Percentiles rank a stretch among this genome's conserved stretches.
These are phyloP conservation scores for Nemopilema nomurai DNA, from an alignment of 30 jellyfish, hydroid and myxozoan species.

Conservation along the genomic window DNA sequence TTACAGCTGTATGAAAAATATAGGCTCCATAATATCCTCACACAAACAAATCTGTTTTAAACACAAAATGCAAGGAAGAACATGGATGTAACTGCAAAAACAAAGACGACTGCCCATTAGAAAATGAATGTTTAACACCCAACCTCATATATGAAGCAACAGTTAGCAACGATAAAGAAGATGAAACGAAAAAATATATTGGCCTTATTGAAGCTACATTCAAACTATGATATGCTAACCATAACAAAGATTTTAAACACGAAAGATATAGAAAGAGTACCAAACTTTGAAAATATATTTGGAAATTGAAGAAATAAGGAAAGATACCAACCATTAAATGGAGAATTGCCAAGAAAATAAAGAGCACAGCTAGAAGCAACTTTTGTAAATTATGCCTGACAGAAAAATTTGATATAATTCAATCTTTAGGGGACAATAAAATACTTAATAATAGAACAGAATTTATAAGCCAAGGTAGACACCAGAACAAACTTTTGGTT, in stretches of 20 bases:
- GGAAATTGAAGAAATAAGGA: conserved; percentile 10
- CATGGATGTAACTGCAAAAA: conserved; percentile 19
- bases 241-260: background rate
- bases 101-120: conserved; percentile 17
- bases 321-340: background rate
- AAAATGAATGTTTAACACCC: conserved; percentile 15
- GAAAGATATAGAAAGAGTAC: conserved; percentile 14
- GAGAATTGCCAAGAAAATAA: background rate
- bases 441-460: background rate
- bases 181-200: conserved; percentile 4
- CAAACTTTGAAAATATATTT: conserved; percentile 12
- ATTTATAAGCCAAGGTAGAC: background rate
- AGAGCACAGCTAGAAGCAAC: background rate
- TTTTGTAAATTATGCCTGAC: background rate
- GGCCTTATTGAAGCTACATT: conserved; percentile 9
- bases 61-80: background rate
- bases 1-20: conserved; percentile 17
- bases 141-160: conserved; percentile 22
- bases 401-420: background rate
- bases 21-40: background rate
- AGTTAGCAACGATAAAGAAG: background rate
- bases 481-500: background rate
- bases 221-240: background rate
- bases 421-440: background rate
- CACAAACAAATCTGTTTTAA: background rate